Percentiles rank a stretch among this genome's conserved stretches.
phyloP scores from a whole-genome alignment of 1,140 invertebrate genomes.

The Drosophila ogumai region DNA sequence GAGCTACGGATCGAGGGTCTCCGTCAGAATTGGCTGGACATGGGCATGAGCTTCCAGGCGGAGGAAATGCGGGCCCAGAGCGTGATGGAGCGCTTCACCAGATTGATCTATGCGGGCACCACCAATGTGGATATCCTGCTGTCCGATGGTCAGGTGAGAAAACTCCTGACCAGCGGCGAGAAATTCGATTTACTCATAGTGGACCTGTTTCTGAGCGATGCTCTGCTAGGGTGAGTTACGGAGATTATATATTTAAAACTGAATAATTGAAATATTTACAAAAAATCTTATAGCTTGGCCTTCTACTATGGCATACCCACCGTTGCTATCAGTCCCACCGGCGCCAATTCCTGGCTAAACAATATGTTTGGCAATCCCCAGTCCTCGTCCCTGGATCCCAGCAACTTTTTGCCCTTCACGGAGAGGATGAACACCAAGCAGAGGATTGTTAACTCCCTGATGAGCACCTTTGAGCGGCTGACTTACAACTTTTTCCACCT shows the following conservation, averaged over 20 bases:
- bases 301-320: conserved; percentile 87
- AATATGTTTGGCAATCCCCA: conserved; percentile 88
- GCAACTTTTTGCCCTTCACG: conserved; percentile 86
- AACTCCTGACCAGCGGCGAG: conserved; percentile 68
- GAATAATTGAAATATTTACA: background rate
- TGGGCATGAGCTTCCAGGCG: conserved; percentile 78
- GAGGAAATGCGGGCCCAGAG: conserved; percentile 67
- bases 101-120: conserved; percentile 75
- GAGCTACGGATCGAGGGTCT: conserved; percentile 73
- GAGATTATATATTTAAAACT: background rate
- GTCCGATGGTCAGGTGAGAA: conserved; percentile 59
- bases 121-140: conserved; percentile 74
- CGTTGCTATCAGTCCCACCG: conserved; percentile 87
- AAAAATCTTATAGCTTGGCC: conserved; percentile 83
- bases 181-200: conserved; percentile 76
- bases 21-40: conserved; percentile 85
- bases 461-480: conserved; percentile 77
- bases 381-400: conserved; percentile 87
- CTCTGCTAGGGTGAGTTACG: conserved; percentile 70
- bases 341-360: conserved; percentile 88
- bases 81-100: conserved; percentile 71
- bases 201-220: conserved; percentile 79
- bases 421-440: conserved; percentile 87
- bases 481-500: conserved; percentile 82
- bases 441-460: conserved; percentile 86